Conservation (phyloP, 1,140 invertebrate genomes). For the Glossosoma conforme region DNA sequence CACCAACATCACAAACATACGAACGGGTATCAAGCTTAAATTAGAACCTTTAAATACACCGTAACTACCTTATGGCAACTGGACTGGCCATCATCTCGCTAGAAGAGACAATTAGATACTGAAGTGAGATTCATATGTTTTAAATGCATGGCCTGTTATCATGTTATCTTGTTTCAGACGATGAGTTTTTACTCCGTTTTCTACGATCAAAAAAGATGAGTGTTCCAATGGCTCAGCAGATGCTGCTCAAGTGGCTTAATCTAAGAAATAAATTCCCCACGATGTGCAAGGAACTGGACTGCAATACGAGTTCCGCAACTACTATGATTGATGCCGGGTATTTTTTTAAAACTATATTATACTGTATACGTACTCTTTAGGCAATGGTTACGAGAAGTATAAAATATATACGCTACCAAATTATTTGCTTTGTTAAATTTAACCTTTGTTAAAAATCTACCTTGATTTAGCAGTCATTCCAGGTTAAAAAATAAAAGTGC, state of each 20-base stretch:
- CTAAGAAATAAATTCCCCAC: conserved; percentile 61
- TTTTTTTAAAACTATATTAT: conserved; percentile 23
- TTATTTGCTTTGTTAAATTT: conserved; percentile 1
- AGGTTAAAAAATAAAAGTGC: background rate
- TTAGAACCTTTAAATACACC: too few relatives aligned
- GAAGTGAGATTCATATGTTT: too few relatives aligned
- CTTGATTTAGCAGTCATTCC: background rate
- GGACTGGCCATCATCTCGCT: too few relatives aligned
- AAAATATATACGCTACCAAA: background rate
- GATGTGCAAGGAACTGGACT: conserved; percentile 61
- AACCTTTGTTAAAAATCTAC: background rate
- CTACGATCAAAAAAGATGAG: conserved; percentile 74
- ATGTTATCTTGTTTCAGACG: conserved; percentile 50
- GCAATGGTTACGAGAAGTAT: too few relatives aligned
- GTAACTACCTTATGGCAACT: too few relatives aligned
- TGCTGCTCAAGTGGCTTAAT: conserved; percentile 73
- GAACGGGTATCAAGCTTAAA: too few relatives aligned
- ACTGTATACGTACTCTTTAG: conserved; percentile 4
- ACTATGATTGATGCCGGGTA: conserved; percentile 63
- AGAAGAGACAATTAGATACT: too few relatives aligned
- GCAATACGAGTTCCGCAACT: conserved; percentile 54
- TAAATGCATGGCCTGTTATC: conserved; percentile 9
- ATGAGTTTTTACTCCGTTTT: conserved; percentile 70
- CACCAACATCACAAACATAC: too few relatives aligned
- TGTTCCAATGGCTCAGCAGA: conserved; percentile 72